A percentile compares a stretch with the other conserved stretches of the same genome.
phyloP scores from a whole-genome alignment of 2,888 invertebrate species.

The Drosophila putrida region DNA sequence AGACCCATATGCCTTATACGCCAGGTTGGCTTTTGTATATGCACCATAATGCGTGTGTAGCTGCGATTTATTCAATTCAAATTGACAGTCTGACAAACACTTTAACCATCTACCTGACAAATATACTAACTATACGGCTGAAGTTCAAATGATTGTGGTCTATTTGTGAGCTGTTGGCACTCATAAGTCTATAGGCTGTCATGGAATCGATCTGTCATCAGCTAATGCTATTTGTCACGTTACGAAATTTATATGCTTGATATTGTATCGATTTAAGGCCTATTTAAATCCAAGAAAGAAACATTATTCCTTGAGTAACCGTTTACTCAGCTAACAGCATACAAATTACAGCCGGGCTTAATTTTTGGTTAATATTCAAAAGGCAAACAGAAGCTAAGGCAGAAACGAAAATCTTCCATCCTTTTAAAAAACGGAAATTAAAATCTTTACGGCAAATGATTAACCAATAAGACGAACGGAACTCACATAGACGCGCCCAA shows the following conservation, averaged over 20 bases:
- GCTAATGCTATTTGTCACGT: conserved; percentile 32
- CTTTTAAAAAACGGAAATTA: conserved; percentile 76
- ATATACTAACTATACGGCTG: conserved; percentile 27
- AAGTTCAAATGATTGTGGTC: conserved; percentile 54
- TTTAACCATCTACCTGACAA: conserved; percentile 14
- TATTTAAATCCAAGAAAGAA: conserved; percentile 19
- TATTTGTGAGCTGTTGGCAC: conserved; percentile 29
- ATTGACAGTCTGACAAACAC: conserved; percentile 22
- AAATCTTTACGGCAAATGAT: conserved; percentile 82
- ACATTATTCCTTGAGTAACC: background rate
- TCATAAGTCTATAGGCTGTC: conserved; percentile 39
- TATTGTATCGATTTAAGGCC: conserved; percentile 16
- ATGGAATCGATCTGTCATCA: conserved; percentile 22
- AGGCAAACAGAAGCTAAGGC: conserved; percentile 49
- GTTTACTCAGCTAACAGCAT: conserved; percentile 8
- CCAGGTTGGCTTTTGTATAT: conserved; percentile 17
- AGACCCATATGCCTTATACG: conserved; percentile 3
- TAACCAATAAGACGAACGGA: conserved; percentile 75
- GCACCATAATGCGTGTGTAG: conserved; percentile 44
- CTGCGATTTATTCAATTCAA: conserved; percentile 34
- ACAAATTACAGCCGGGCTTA: conserved; percentile 42
- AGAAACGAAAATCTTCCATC: conserved; percentile 9
- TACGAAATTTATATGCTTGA: background rate
- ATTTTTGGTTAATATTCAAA: conserved; percentile 53
- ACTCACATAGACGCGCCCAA: conserved; percentile 25